These are phyloP conservation scores for Eudasyphora cyanicolor DNA, from an alignment of 2,888 invertebrate species.

Conservation along the genomic window DNA sequence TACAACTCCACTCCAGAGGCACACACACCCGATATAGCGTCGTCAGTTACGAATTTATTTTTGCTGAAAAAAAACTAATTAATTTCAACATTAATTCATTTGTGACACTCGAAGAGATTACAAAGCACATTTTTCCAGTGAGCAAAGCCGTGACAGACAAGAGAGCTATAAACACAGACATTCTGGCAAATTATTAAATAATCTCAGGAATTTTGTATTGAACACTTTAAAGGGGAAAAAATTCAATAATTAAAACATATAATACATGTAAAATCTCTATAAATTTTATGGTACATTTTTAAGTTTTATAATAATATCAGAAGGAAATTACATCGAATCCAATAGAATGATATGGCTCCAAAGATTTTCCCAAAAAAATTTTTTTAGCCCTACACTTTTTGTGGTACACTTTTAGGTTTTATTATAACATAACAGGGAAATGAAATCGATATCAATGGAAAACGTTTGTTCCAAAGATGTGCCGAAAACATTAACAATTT, in stretches of 20 bases:
- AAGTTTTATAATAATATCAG: too few species aligned
- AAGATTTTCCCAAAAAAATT: too few species aligned
- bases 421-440: too few species aligned
- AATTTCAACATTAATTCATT: constrained; percentile 49
- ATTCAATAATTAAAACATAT: neutral
- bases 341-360: too few species aligned
- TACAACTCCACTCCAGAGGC: neutral
- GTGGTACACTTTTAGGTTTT: too few species aligned
- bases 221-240: constrained; percentile 31
- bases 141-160: constrained; percentile 9
- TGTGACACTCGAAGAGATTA: constrained; percentile 50
- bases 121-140: constrained; percentile 26
- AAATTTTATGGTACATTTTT: too few species aligned
- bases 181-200: constrained; percentile 36
- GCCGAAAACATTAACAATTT: too few species aligned
- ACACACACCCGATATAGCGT: neutral
- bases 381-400: too few species aligned
- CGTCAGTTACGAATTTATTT: constrained; percentile 6
- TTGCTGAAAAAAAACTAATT: constrained; percentile 26
- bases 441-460: too few species aligned
- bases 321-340: too few species aligned
- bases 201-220: constrained; percentile 38
- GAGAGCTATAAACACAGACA: too few species aligned
- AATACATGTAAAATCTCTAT: neutral
- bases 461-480: too few species aligned